phyloP scores from a whole-genome alignment of 2,888 invertebrate genomes.

The Apamea sordens region DNA sequence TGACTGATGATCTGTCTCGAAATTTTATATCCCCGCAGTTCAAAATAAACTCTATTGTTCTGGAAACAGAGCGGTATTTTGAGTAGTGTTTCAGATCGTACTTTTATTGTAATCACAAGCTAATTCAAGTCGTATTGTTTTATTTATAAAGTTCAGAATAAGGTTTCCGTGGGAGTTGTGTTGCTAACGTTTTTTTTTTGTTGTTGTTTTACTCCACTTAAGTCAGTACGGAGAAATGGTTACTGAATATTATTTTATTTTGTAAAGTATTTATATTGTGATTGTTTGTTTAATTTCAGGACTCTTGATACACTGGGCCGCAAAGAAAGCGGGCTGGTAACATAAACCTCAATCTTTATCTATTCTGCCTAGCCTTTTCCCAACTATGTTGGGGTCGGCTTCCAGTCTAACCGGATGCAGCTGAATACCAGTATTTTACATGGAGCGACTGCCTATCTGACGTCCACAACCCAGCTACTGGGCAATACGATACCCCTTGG shows the following conservation, averaged over 20 bases:
- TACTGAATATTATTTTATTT: slow-evolving; percentile 31
- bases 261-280: slow-evolving; percentile 15
- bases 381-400: too few species aligned
- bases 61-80: background rate
- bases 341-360: too few species aligned
- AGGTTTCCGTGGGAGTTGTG: background rate
- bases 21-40: background rate
- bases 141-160: slow-evolving; percentile 29
- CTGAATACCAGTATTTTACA: too few species aligned
- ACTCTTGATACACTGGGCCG: background rate
- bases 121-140: slow-evolving; percentile 25
- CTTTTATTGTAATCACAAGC: slow-evolving; percentile 30
- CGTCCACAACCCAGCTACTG: too few species aligned
- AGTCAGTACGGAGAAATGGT: slow-evolving; percentile 41
- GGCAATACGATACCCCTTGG: too few species aligned
- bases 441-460: too few species aligned
- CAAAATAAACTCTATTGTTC: slow-evolving; percentile 11
- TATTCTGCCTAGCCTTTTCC: too few species aligned
- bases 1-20: slow-evolving; percentile 70
- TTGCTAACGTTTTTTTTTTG: slow-evolving; percentile 24
- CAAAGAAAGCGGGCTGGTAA: too few species aligned
- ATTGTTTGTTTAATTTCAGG: slow-evolving; percentile 22
- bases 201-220: slow-evolving; percentile 38
- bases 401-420: too few species aligned
- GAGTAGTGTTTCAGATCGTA: background rate